phyloP scores from a whole-genome alignment of 2,113 vertebrate genomes.

The Mustela nigripes region DNA sequence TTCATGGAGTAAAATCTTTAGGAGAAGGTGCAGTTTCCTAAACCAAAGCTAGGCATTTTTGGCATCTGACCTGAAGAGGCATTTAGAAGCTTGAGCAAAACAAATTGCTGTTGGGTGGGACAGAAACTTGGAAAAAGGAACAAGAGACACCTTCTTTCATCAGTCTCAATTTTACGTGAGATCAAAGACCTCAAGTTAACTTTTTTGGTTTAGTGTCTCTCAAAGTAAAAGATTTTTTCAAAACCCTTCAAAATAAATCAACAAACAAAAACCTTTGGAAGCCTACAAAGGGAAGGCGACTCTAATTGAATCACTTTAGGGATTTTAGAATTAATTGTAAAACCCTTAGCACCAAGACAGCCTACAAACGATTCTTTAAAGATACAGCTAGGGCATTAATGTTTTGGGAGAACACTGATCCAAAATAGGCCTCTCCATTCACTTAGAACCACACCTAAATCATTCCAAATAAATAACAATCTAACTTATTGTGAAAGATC shows the following conservation, averaged over 20 bases:
- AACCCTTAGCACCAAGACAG: background rate
- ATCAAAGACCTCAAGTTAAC: background rate
- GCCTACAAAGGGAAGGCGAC: background rate
- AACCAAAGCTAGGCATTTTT: background rate
- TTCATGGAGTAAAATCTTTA: slow-evolving; percentile 8
- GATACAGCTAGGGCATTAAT: slow-evolving; percentile 31
- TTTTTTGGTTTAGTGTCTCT: background rate
- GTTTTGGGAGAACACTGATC: background rate
- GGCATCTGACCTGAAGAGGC: background rate
- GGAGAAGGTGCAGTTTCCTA: background rate
- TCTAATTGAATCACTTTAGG: background rate
- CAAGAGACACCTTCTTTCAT: background rate
- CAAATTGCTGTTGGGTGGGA: background rate
- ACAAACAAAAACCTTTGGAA: slow-evolving; percentile 3
- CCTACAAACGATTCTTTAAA: slow-evolving; percentile 49
- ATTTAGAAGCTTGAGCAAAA: background rate
- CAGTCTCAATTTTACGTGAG: background rate
- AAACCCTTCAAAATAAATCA: background rate
- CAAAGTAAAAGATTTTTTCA: background rate
- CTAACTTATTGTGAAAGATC: slow-evolving; percentile 44
- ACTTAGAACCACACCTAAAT: slow-evolving; percentile 44
- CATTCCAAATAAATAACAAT: slow-evolving; percentile 45
- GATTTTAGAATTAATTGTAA: slow-evolving; percentile 41
- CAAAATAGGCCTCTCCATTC: background rate
- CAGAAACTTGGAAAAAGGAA: background rate